These are phyloP conservation scores for Corythucha ciliata DNA, from an alignment of 2,888 invertebrate species.

Conservation along the genomic window DNA sequence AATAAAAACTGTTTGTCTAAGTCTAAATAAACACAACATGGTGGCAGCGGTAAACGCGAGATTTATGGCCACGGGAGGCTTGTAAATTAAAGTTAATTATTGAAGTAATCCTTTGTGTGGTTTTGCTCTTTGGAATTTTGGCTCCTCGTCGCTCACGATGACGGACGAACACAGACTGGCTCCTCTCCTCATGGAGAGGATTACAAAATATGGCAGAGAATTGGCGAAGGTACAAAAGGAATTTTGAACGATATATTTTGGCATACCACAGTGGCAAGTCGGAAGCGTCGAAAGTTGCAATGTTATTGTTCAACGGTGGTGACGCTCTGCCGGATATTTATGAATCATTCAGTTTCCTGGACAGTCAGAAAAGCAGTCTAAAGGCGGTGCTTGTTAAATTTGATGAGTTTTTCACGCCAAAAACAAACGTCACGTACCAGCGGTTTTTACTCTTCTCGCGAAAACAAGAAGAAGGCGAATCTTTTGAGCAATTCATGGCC, in stretches of 20 bases:
- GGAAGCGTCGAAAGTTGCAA: neutral
- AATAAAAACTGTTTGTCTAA: no score
- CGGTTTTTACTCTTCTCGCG: no score
- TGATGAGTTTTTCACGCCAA: conserved; percentile 5
- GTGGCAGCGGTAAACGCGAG: no score
- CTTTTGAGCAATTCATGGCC: conserved; percentile 15
- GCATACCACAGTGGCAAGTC: neutral
- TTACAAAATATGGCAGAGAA: conserved; percentile 3
- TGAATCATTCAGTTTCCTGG: conserved; percentile 4
- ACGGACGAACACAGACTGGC: no score
- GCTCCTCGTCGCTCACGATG: no score
- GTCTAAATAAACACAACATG: no score
- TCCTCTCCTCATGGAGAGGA: no score
- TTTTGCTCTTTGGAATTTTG: no score
- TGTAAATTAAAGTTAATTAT: no score
- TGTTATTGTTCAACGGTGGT: conserved; percentile 2
- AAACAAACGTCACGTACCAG: conserved; percentile 7
- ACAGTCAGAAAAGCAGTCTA: neutral
- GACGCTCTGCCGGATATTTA: conserved; percentile 8
- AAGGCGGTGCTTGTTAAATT: neutral
- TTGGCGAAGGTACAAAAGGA: conserved; percentile 8
- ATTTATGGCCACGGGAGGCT: no score
- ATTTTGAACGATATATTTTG: neutral
- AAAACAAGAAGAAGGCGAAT: conserved; percentile 14
- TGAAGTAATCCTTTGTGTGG: no score